Base-by-base conservation (phyloP, 2,113 vertebrate genomes). In the Centropus bengalensis region DNA sequence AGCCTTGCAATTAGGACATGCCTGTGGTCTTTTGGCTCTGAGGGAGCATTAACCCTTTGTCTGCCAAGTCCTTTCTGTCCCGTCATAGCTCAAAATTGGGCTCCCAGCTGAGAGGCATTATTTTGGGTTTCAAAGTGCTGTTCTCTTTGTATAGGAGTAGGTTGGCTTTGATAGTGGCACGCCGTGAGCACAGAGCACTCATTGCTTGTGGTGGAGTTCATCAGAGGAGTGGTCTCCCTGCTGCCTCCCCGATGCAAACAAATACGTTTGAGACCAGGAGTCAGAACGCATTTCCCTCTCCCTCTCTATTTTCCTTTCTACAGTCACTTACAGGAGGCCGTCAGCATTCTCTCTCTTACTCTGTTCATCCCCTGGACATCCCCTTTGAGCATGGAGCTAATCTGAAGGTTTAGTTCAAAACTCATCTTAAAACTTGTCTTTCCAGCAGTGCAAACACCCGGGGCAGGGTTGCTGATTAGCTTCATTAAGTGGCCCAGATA, bases 1-100 rank as follows among this genome's bases (percentile, higher is more conserved):
- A 91, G 84, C 83, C 58, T 92, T 62, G 75, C 91, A 96, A 96
- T 96, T 89, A 96, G 91, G 87, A 91, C 82, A 44, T 20, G 51
- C 67, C 77, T 90, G 82, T 88, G 88, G 89, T 81, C 70, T 89
- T 80, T 49, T 0, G 0, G 78, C 6, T 68, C n/a, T 81, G 82
- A 12, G 27, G 83, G 38, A 89, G 8, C 38, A 20, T 56, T 97
- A 91, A 97, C 94, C 58, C 88, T 88, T 95, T 94, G 89, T 70
- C 56, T 91, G 68, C 89, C 91, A 91, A 77, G 69, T 74, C 52
- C 27, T 66, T 77, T 82, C 38, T 55, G 13, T 42, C 12, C 32
- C 23, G 14, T 36, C 40, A 4, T 6, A 69, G 59, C 68, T 94
- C 59, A 67, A 83, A 83, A 45, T 23, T 12, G 42, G 33, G 51